phyloP scores from a whole-genome alignment of 2,113 vertebrate species.

The Neolamprologus fasciatus region DNA sequence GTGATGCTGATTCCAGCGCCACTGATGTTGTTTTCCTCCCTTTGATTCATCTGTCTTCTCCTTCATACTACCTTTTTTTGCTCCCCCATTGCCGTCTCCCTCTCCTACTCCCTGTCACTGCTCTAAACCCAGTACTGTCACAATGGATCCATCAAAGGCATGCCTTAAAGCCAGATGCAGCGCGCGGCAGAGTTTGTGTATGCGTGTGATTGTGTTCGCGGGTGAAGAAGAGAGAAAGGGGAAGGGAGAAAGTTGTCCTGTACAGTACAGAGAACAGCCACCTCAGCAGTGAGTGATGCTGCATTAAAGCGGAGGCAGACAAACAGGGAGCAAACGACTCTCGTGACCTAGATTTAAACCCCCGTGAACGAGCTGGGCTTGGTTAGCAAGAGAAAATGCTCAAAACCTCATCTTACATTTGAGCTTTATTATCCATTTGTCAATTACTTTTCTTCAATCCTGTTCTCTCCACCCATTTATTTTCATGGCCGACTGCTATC shows the following conservation, averaged over 20 bases:
- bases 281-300: conserved; percentile 56
- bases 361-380: not conserved
- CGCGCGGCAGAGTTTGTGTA: conserved; percentile 21
- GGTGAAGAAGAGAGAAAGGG: not conserved
- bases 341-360: conserved; percentile 50
- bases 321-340: conserved; percentile 13
- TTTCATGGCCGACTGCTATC: not conserved
- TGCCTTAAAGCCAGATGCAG: conserved; percentile 46
- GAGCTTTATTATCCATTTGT: not conserved
- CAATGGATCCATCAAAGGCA: conserved; percentile 47
- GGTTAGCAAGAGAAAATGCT: not conserved
- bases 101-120: conserved; percentile 39
- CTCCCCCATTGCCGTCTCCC: conserved; percentile 21
- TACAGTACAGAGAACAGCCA: conserved; percentile 54
- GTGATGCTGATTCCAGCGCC: conserved; percentile 44
- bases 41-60: conserved; percentile 56
- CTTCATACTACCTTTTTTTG: conserved; percentile 31
- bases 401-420: not conserved
- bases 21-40: conserved; percentile 35
- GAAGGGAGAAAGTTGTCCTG: conserved; percentile 21
- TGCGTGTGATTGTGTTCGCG: conserved; percentile 2
- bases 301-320: conserved; percentile 34
- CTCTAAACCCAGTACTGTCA: conserved; percentile 64
- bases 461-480: not conserved
- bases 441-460: not conserved